phyloP scores from a whole-genome alignment of 2,113 vertebrate species.

The Turdus rufiventris region DNA sequence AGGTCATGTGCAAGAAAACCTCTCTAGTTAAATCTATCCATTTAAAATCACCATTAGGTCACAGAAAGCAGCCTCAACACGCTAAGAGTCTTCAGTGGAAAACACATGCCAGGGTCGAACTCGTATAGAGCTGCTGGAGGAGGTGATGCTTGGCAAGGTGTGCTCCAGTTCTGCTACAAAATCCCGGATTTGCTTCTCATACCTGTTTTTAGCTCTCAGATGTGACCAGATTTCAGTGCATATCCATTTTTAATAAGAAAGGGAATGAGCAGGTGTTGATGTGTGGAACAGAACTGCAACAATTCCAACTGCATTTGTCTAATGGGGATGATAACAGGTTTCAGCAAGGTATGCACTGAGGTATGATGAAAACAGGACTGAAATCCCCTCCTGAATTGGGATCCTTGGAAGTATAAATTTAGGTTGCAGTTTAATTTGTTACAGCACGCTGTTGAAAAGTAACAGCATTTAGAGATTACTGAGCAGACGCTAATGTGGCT shows the following conservation, averaged over 20 bases:
- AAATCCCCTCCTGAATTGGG: conserved; percentile 21
- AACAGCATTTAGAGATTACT: conserved; percentile 45
- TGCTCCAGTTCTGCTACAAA: conserved; percentile 53
- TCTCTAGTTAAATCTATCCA: conserved; percentile 50
- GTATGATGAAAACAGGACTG: conserved; percentile 35
- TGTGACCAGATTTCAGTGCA: conserved; percentile 19
- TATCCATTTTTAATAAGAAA: conserved; percentile 71
- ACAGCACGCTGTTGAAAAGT: conserved; percentile 11
- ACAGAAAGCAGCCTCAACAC: conserved; percentile 53
- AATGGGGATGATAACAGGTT: conserved; percentile 59
- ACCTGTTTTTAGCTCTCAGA: conserved; percentile 64
- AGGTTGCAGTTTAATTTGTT: conserved; percentile 51
- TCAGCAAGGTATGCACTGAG: conserved; percentile 30
- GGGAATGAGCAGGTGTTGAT: conserved; percentile 72
- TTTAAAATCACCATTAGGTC: conserved; percentile 69
- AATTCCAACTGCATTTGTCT: conserved; percentile 62
- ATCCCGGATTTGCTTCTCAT: conserved; percentile 62
- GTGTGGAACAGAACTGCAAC: conserved; percentile 54
- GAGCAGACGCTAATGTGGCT: conserved; percentile 39
- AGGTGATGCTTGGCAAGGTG: conserved; percentile 51
- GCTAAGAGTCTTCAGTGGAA: conserved; percentile 48
- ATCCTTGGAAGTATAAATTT: conserved; percentile 13
- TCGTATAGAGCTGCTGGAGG: conserved; percentile 15
- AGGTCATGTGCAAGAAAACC: conserved; percentile 68
- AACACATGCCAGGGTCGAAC: conserved; percentile 33